Percentiles rank a stretch among this genome's conserved stretches.
These are phyloP conservation scores for Sialia sialis DNA, from an alignment of 2,113 vertebrate genomes.

Conservation along the genomic window DNA sequence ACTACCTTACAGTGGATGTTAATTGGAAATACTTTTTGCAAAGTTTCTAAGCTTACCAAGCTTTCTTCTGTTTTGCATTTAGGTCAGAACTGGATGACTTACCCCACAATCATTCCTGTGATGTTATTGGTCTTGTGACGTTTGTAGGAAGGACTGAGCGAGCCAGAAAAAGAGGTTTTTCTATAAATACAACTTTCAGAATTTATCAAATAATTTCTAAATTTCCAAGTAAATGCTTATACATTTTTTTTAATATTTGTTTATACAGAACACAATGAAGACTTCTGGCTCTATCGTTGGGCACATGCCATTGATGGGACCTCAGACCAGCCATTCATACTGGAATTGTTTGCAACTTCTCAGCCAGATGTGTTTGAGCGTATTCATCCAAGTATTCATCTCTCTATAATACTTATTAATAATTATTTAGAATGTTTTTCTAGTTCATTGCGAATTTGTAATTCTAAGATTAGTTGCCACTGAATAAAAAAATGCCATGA, in stretches of 20 bases:
- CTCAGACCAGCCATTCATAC: constrained; percentile 81
- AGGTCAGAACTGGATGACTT: constrained; percentile 82
- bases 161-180: constrained; percentile 77
- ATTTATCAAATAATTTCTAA: neutral
- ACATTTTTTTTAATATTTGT: constrained; percentile 31
- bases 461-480: neutral
- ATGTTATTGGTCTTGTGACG: constrained; percentile 86
- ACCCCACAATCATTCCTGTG: constrained; percentile 76
- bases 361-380: constrained; percentile 88
- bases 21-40: neutral
- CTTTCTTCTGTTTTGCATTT: constrained; percentile 23
- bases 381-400: constrained; percentile 83
- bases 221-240: neutral
- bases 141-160: constrained; percentile 89
- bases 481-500: neutral
- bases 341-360: constrained; percentile 91
- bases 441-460: neutral
- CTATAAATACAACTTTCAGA: neutral
- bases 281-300: constrained; percentile 91
- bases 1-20: neutral
- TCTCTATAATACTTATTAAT: constrained; percentile 12
- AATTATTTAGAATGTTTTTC: neutral
- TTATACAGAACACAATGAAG: constrained; percentile 76
- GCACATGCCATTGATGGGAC: constrained; percentile 85
- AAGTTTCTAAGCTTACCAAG: neutral